Base-by-base conservation (phyloP, 1,140 invertebrate species). In the Drosophila kepulauana region DNA sequence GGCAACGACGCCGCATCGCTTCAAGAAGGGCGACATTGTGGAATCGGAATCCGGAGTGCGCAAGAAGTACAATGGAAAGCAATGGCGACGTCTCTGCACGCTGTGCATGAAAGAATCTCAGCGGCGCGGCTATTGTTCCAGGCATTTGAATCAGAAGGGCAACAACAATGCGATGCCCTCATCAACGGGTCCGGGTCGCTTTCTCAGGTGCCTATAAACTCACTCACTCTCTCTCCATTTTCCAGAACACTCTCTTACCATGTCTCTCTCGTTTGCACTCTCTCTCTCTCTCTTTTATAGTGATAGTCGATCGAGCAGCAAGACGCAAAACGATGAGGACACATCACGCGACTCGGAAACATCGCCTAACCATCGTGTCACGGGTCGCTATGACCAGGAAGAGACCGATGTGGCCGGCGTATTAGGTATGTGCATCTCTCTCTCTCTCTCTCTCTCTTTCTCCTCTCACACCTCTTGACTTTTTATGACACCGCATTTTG, bases 1-100 rank as follows among this genome's bases (percentile, higher is more conserved):
- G 94, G 96, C 97, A 87, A 96, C 97, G 81, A 98, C 98, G 69
- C 97, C 97, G 91, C 97, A 98, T 93, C 99, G 98, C 93, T 99
- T 99, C 93, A 99, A 99, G 94, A 99, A 99, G 94, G 99, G 99
- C 72, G 99, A 99, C 93, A 97, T 99, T 82, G 98, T 99, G 35
- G 96, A 97, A 30, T 99, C 98, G 52, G 97, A 98, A 51, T 99
- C 97, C 91, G 99, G 99, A 75, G 98, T 99, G 79, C 94, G 98
- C 3, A 99, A 99, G 94, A 99, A 99, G 94, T 99, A 99, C 93
- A 99, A 99, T 94, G 99, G 99, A 4, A 99, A 99, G 94, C 99
- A 99, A 92, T 99, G 99, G 99, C 95, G 99, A 75, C 94, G 99
- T 84, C 94, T 99, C 45, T 93, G 92, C 78, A 98, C 98, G 68